Conservation (phyloP, 2,888 invertebrate species). For the Amblyjoppa proteus region DNA sequence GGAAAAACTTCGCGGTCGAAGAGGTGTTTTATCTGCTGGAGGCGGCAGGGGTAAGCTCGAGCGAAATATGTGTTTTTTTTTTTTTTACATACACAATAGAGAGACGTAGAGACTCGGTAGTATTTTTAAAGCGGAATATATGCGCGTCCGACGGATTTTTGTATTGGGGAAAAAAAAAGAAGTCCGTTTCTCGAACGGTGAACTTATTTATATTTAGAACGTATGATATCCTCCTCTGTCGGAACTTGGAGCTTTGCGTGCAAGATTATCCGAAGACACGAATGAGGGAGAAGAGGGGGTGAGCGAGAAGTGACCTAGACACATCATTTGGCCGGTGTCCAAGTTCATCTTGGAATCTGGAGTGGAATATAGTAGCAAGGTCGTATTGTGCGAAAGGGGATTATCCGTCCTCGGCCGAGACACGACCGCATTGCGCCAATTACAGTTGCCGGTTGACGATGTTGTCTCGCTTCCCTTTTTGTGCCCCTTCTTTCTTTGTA, state of each 20-base stretch:
- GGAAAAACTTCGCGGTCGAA: constrained; percentile 53
- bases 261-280: constrained; percentile 52
- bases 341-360: constrained; percentile 83
- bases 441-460: constrained; percentile 71
- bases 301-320: constrained; percentile 80
- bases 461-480: constrained; percentile 52
- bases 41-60: constrained; percentile 53
- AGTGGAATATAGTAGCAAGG: constrained; percentile 81
- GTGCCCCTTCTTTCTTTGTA: constrained; percentile 30
- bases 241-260: constrained; percentile 9
- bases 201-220: too few species aligned
- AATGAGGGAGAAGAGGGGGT: constrained; percentile 2
- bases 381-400: constrained; percentile 81
- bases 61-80: constrained; percentile 46
- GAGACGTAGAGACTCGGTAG: constrained; percentile 19
- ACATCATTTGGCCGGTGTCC: constrained; percentile 81
- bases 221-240: too few species aligned
- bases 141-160: constrained; percentile 20
- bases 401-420: constrained; percentile 81
- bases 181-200: neutral
- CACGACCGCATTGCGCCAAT: constrained; percentile 83
- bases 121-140: constrained; percentile 14
- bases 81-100: constrained; percentile 16
- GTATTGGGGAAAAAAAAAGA: neutral
- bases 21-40: constrained; percentile 61